phyloP scores from a whole-genome alignment of 2,888 invertebrate genomes.

The Adineta ricciae region DNA sequence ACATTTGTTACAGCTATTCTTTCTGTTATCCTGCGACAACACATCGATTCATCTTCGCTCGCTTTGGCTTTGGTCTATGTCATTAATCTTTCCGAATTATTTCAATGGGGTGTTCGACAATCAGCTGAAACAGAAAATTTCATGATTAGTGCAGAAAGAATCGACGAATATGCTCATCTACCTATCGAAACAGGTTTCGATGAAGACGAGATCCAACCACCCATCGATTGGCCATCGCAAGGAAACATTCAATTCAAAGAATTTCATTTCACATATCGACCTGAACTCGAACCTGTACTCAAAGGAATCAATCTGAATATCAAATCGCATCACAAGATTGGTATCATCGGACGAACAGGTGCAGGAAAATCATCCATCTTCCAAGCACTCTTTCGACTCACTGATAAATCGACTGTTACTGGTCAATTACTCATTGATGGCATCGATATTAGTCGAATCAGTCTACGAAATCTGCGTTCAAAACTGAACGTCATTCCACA shows the following conservation, averaged over 20 bases:
- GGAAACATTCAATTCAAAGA: conserved; percentile 45
- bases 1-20: neutral
- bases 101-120: conserved; percentile 82
- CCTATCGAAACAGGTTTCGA: conserved; percentile 62
- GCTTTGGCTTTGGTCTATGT: conserved; percentile 45
- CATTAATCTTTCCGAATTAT: conserved; percentile 62
- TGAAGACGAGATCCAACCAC: conserved; percentile 49
- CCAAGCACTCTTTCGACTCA: conserved; percentile 27
- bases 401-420: conserved; percentile 24
- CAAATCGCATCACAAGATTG: neutral
- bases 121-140: conserved; percentile 63
- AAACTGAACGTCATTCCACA: conserved; percentile 36
- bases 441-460: conserved; percentile 1
- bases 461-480: conserved; percentile 27
- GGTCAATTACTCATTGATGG: conserved; percentile 26
- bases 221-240: conserved; percentile 48
- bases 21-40: neutral
- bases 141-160: conserved; percentile 65
- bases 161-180: conserved; percentile 66
- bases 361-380: conserved; percentile 29
- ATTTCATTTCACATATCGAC: neutral
- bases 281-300: neutral
- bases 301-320: neutral
- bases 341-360: conserved; percentile 30
- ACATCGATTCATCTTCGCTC: neutral